Evolutionary conservation across 2,888 invertebrate genomes (phyloP).

Genomic region (Epistrophe grossulariae): DNA sequence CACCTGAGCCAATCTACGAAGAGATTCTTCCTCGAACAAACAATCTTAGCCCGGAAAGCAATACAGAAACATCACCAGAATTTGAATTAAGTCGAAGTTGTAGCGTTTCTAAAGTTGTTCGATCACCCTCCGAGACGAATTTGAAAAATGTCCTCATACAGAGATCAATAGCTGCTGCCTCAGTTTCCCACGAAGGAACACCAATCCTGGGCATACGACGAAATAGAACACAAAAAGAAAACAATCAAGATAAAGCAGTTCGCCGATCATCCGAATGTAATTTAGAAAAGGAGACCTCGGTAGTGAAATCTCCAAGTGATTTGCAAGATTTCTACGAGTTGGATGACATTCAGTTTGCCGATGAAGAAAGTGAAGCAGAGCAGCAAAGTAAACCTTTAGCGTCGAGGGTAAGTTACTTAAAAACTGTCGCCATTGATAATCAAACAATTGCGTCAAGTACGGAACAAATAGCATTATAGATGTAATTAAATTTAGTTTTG

Average conservation of each 20-base stretch:
- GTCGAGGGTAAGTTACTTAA: slow-evolving; percentile 62
- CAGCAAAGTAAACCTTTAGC: slow-evolving; percentile 56
- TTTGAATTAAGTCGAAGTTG: slow-evolving; percentile 84
- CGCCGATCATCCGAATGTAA: slow-evolving; percentile 79
- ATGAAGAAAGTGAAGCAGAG: slow-evolving; percentile 84
- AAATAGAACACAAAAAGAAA: not conserved
- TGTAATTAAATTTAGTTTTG: not conserved
- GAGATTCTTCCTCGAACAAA: slow-evolving; percentile 85
- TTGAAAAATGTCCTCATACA: slow-evolving; percentile 77
- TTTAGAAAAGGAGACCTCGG: slow-evolving; percentile 87
- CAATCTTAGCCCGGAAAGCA: slow-evolving; percentile 86
- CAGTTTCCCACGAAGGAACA: slow-evolving; percentile 76
- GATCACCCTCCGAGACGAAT: slow-evolving; percentile 79
- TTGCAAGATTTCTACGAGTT: slow-evolving; percentile 86
- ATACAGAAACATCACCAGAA: slow-evolving; percentile 87
- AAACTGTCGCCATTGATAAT: slow-evolving; percentile 69
- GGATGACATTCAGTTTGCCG: slow-evolving; percentile 89
- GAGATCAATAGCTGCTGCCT: slow-evolving; percentile 78
- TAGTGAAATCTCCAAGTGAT: slow-evolving; percentile 87
- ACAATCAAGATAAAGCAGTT: slow-evolving; percentile 18
- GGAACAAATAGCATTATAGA: slow-evolving; percentile 63
- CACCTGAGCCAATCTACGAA: slow-evolving; percentile 81
- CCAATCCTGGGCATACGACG: slow-evolving; percentile 43
- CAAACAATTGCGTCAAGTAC: slow-evolving; percentile 69
- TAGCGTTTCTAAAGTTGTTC: slow-evolving; percentile 81